A percentile compares a stretch with the other conserved stretches of the same genome.
These are phyloP conservation scores for Sebastes trivittatus DNA, from an alignment of 2,797 vertebrate genomes.

Conservation along the genomic window DNA sequence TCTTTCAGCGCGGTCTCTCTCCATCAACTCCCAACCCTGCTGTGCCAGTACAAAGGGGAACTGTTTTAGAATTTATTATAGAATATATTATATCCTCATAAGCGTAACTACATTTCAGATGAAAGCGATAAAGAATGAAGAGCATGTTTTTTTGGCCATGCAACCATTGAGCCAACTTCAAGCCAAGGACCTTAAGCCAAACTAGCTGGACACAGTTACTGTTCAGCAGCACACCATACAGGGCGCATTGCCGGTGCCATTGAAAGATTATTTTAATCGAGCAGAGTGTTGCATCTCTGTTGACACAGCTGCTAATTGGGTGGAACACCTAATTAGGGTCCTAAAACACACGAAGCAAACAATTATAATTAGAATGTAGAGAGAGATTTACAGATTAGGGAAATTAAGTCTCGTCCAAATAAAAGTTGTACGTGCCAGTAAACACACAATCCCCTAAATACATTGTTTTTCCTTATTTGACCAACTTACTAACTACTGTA, in stretches of 20 bases:
- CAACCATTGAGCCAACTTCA: background rate
- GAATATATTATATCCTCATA: slow-evolving; percentile 17
- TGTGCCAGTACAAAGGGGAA: slow-evolving; percentile 29
- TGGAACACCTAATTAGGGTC: slow-evolving; percentile 5
- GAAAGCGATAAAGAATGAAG: slow-evolving; percentile 16
- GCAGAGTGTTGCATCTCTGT: slow-evolving; percentile 4
- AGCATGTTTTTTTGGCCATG: background rate
- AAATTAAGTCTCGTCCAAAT: background rate
- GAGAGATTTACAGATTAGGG: background rate
- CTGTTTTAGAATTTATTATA: slow-evolving; percentile 10
- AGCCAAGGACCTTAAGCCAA: background rate
- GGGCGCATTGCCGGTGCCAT: background rate
- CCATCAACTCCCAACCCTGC: slow-evolving; percentile 8
- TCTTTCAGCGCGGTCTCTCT: slow-evolving; percentile 14
- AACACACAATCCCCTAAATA: background rate
- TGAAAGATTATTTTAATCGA: slow-evolving; percentile 1
- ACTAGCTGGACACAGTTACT: background rate
- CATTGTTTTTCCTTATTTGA: background rate
- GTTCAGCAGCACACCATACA: background rate
- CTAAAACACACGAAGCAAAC: background rate
- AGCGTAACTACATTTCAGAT: slow-evolving; percentile 30
- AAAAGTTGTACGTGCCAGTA: background rate
- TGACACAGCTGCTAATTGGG: slow-evolving; percentile 27
- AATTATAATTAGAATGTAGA: background rate
- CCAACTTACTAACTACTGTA: background rate